Evolutionary conservation across 2,113 vertebrate genomes (phyloP).

Genomic region (Acrocephalus kingi): DNA sequence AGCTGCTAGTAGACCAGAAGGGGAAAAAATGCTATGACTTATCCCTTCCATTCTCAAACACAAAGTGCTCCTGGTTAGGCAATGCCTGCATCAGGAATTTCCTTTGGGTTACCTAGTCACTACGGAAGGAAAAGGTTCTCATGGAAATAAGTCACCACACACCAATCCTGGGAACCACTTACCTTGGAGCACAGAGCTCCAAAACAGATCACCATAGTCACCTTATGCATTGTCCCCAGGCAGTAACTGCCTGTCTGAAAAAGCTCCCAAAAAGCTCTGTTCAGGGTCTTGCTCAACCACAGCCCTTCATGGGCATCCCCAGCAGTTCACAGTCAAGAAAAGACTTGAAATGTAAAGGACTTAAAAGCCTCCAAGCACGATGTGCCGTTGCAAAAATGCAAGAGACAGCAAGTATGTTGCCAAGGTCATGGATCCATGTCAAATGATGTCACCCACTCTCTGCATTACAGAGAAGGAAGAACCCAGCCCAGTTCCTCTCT

Average conservation of each 20-base stretch:
- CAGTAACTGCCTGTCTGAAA: background rate
- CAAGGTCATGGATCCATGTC: background rate
- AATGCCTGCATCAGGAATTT: background rate
- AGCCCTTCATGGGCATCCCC: background rate
- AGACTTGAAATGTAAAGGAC: background rate
- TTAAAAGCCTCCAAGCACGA: background rate
- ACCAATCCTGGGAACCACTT: background rate
- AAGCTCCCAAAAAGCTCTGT: background rate
- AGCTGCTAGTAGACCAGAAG: background rate
- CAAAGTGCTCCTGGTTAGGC: background rate
- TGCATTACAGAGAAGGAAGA: slow-evolving; percentile 33
- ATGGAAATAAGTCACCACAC: slow-evolving; percentile 11
- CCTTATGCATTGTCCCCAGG: background rate
- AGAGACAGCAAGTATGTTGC: background rate
- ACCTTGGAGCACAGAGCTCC: background rate
- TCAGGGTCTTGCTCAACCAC: background rate
- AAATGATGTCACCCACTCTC: slow-evolving; percentile 1
- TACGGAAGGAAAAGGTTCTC: background rate
- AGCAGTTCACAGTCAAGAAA: background rate
- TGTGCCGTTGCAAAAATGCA: background rate
- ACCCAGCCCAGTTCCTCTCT: slow-evolving; percentile 48
- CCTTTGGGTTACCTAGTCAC: slow-evolving; percentile 3
- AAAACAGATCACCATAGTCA: background rate
- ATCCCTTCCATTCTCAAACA: slow-evolving; percentile 1
- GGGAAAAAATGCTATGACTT: background rate